Evolutionary conservation across 1,140 invertebrate genomes (phyloP), one percentile per base, ranked within the genome.

Genomic region (Saccostrea echinata): DNA sequence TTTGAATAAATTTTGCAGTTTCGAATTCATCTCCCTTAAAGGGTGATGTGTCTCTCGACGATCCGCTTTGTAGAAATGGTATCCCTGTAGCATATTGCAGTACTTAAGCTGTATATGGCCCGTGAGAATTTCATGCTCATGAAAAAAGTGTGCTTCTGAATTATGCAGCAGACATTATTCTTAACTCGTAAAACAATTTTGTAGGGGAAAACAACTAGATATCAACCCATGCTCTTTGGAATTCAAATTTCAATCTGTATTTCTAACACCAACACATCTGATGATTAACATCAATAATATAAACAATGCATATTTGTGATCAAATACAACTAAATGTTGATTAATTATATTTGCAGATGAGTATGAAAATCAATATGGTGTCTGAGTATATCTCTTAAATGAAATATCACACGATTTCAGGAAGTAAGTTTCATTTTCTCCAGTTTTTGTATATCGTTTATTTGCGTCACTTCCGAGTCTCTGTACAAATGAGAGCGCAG

Each of bases 401-500:
- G 30, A 76, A 76, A 76, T 27, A 76, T 76, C 68, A 76, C 68
- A 76, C 27, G 13, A 16, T 30, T 33, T 76, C 30, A 76, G 13
- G 24, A 76, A 30, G 68, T 76, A 11, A 76, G 27, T 76, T 30
- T 76, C 27, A 76, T 76, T 33, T 76, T 76, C 68, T 76, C 68
- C 27, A 76, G 68, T 76, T 76, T 76, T 11, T 30, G 24, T 76
- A 76, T 76, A 30, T 76, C 68, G 27, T 76, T 76, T 33, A 76
- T 33, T 76, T 76, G 68, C 68, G 68, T 76, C 68, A 76, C 27
- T 30, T 76, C 68, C 24, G 68, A 76, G 68, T 76, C 27, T 30
- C 68, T 76, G 68, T 76, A 76, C 24, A 30, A 27, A 13, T 30
- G 27, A 76, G 68, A 76, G 11, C 68, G 27, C 16, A 76, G 16